Conservation (phyloP, 37 sponge, comb jelly and placozoan species). For the Amphimedon queenslandica region DNA sequence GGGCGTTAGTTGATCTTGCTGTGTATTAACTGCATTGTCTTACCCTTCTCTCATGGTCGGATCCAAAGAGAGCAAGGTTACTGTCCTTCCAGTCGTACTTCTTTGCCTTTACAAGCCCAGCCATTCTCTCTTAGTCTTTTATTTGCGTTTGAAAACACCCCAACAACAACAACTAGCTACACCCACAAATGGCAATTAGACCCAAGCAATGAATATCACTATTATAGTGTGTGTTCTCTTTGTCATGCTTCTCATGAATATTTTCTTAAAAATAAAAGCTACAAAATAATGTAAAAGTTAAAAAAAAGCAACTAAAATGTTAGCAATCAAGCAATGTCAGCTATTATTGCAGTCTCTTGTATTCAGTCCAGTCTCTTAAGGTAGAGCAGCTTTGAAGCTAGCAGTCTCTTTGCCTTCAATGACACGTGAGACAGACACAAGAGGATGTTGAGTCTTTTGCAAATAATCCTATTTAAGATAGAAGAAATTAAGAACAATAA, state of each 20-base stretch:
- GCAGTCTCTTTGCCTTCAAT: conserved; percentile 45
- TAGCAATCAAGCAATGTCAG: too few relatives aligned
- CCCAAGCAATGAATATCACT: too few relatives aligned
- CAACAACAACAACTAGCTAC: too few relatives aligned
- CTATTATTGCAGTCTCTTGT: too few relatives aligned
- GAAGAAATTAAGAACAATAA: background rate
- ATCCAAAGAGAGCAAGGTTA: conserved; percentile 57
- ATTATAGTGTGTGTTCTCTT: too few relatives aligned
- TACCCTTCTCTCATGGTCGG: conserved; percentile 34
- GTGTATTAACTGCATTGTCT: background rate
- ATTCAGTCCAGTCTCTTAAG: too few relatives aligned
- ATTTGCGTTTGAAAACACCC: too few relatives aligned
- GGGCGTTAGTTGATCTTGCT: background rate
- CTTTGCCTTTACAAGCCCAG: conserved; percentile 45
- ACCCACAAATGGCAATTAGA: too few relatives aligned
- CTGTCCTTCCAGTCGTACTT: conserved; percentile 67
- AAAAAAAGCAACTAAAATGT: too few relatives aligned
- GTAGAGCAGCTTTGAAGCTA: background rate
- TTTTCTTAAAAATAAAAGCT: too few relatives aligned
- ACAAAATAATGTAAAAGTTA: too few relatives aligned
- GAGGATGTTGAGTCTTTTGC: conserved; percentile 81
- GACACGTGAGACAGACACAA: conserved; percentile 82
- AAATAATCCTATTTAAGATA: conserved; percentile 68
- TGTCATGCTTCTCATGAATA: too few relatives aligned
- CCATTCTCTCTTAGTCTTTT: background rate